phyloP scores from a whole-genome alignment of 2,797 vertebrate genomes.

The Okamejei kenojei region DNA sequence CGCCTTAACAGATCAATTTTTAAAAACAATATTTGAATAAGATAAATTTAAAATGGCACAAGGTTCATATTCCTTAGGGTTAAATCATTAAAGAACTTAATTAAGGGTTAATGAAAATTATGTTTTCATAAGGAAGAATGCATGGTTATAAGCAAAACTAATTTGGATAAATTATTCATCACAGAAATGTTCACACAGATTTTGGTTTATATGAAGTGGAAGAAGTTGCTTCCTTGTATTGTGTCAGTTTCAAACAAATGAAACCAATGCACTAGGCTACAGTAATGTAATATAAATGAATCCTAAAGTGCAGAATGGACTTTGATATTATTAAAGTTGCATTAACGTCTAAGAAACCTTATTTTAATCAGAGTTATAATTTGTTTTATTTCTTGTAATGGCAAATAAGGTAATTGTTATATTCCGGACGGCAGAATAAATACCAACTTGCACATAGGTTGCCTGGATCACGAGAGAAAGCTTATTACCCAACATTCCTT shows the following conservation, averaged over 20 bases:
- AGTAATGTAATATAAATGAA: background rate
- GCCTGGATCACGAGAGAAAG: too few species aligned
- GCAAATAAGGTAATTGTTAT: background rate
- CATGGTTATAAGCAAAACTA: background rate
- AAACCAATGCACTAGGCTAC: background rate
- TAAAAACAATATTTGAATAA: background rate
- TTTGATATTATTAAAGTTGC: background rate
- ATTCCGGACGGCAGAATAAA: too few species aligned
- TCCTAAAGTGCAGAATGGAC: background rate
- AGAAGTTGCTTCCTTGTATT: background rate
- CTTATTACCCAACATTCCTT: too few species aligned
- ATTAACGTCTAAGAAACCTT: background rate
- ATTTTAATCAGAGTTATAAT: background rate
- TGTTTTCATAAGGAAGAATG: background rate
- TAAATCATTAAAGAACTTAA: background rate
- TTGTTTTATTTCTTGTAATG: background rate
- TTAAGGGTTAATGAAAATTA: background rate
- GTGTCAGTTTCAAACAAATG: background rate
- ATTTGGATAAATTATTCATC: background rate
- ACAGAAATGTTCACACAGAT: background rate
- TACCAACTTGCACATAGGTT: too few species aligned
- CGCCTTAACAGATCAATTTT: background rate
- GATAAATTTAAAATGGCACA: background rate
- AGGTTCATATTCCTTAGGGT: background rate
- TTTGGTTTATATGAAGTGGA: background rate